phyloP scores from a whole-genome alignment of 2,797 vertebrate species.

The Anomalospiza imberbis region DNA sequence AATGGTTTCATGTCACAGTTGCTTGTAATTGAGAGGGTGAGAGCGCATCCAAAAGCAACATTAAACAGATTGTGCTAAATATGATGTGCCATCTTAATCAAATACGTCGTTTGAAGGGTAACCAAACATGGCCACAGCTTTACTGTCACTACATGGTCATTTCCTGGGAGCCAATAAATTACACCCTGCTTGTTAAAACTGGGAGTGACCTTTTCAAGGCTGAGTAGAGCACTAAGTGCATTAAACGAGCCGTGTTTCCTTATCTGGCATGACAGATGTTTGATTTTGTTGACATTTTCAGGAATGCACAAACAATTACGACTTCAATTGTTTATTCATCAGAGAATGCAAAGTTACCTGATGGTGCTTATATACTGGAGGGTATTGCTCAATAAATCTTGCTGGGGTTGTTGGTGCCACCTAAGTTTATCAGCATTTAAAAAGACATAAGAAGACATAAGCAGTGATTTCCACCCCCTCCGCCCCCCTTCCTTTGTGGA shows the following conservation, averaged over 20 bases:
- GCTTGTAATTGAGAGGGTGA: background rate
- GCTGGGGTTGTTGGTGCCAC: background rate
- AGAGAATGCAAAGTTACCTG: conserved; percentile 57
- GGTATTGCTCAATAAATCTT: conserved; percentile 46
- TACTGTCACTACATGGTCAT: background rate
- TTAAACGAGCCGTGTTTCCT: conserved; percentile 56
- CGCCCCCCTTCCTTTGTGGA: too few relatives aligned
- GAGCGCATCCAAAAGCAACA: background rate
- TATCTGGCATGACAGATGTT: conserved; percentile 70
- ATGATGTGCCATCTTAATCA: background rate
- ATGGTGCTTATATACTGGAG: conserved; percentile 9
- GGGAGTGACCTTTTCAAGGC: conserved; percentile 70
- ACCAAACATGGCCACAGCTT: background rate
- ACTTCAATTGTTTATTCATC: conserved; percentile 67
- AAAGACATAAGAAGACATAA: conserved; percentile 49
- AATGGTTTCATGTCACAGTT: background rate
- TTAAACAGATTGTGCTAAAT: background rate
- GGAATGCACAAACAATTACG: conserved; percentile 72
- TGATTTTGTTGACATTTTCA: conserved; percentile 74
- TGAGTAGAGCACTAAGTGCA: conserved; percentile 54
- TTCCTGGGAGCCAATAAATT: conserved; percentile 48
- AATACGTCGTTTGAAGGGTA: conserved; percentile 1
- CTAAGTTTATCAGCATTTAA: conserved; percentile 59
- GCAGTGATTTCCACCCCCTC: too few relatives aligned
- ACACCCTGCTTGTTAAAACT: conserved; percentile 34